Evolutionary conservation across 2,113 vertebrate species (phyloP), one percentile per base, ranked within the genome.

Genomic region (Heterotilapia buettikoferi): DNA sequence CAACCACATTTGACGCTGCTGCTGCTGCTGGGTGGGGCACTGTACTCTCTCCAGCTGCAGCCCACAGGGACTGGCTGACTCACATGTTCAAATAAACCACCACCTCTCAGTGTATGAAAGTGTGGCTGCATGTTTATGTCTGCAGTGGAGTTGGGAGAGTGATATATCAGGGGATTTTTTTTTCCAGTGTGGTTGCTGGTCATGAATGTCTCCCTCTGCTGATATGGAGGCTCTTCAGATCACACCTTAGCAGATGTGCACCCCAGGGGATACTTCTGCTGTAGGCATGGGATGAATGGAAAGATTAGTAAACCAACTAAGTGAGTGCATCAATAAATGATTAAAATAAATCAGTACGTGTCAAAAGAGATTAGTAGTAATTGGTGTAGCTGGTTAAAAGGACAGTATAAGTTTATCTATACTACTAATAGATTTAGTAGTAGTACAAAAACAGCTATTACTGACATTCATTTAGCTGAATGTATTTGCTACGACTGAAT

Each of bases 31-130:
- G 95, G 93, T 95, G 94, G 94, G 86, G 94, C 91, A 10, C 84
- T 54, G 82, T 9, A 8, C 68, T 89, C 92, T 40, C 87, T 93
- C 92, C 92, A 95, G 93, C 93, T 93, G 92, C 47, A 18, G 80
- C 85, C 90, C 84, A 88, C 83, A 66, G 79, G 53, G 90, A 90
- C 87, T 6, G 53, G 31, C 84, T 94, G 93, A 96, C 87, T 96
- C 93, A 95, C 91, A 83, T 76, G 90, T 83, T 91, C 91, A 94
- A 92, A 94, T 90, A 95, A 93, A 92, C 92, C 92, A 89, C 84
- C 89, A 91, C 78, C 80, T 89, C 86, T 40, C 8, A 59, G 85
- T 50, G 82, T 82, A 61, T 24, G 68, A 82, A 82, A 38, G 80
- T 52, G 53, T 13, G 88, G 24, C 85, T 66, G 43, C 40, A 5